These are phyloP conservation scores for Catocala sponsa DNA, from an alignment of 2,888 invertebrate genomes.

Conservation along the genomic window DNA sequence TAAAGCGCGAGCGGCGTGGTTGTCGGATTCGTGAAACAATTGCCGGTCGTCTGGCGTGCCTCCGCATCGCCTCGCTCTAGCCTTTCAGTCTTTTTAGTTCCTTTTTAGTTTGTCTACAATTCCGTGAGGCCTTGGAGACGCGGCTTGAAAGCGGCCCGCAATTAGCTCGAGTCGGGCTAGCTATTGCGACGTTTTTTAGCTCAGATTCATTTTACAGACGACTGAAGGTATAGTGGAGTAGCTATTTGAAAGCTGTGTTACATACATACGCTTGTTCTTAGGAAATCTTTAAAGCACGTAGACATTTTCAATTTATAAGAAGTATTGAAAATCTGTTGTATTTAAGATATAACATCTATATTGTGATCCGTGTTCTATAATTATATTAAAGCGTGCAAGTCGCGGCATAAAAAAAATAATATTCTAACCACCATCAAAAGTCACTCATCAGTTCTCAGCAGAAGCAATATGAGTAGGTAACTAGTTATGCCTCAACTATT, in stretches of 20 bases:
- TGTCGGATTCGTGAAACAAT: slow-evolving; percentile 60
- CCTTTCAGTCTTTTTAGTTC: slow-evolving; percentile 68
- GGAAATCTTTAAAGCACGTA: no score
- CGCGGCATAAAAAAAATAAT: no score
- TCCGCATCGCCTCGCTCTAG: slow-evolving; percentile 36
- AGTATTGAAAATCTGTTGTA: no score
- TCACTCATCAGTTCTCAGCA: no score
- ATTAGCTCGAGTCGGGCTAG: slow-evolving; percentile 68
- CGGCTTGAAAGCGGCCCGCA: slow-evolving; percentile 73
- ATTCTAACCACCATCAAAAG: no score
- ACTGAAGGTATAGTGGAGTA: slow-evolving; percentile 21
- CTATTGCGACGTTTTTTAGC: slow-evolving; percentile 40
- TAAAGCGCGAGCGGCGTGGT: slow-evolving; percentile 44
- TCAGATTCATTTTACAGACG: slow-evolving; percentile 36
- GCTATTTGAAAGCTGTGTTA: background rate
- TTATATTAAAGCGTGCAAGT: no score
- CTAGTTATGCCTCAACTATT: no score
- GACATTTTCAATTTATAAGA: no score
- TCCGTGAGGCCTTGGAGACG: slow-evolving; percentile 59
- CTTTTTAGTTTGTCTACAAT: slow-evolving; percentile 69
- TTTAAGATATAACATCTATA: no score
- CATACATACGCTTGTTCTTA: no score
- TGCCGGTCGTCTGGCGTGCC: slow-evolving; percentile 62
- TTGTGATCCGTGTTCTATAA: no score
- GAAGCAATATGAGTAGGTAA: no score